Percentiles rank a stretch among this genome's conserved stretches.
Conservation (phyloP, 2,113 vertebrate species). For the Albula goreensis region DNA sequence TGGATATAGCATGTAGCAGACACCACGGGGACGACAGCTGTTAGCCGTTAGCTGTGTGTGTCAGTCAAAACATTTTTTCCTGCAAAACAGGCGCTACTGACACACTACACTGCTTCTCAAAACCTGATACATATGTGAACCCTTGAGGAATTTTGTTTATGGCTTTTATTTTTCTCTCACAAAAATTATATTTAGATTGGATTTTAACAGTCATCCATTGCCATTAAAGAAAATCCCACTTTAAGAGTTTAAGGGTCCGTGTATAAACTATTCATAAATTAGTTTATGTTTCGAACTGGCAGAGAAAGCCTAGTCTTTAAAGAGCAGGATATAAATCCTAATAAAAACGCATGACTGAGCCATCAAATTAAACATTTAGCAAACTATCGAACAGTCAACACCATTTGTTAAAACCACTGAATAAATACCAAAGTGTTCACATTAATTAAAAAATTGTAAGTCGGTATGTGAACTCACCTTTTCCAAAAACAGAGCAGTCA, state of each 20-base stretch:
- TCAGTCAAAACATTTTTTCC: background rate
- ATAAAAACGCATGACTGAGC: background rate
- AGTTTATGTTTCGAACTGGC: background rate
- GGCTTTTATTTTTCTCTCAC: background rate
- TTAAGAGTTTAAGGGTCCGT: background rate
- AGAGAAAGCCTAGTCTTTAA: background rate
- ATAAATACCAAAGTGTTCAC: background rate
- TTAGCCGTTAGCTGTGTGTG: background rate
- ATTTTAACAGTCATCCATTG: too few species aligned
- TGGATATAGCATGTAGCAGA: background rate
- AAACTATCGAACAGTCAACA: background rate
- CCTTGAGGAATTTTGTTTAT: background rate
- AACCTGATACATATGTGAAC: background rate
- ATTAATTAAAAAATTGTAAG: background rate
- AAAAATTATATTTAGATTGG: background rate
- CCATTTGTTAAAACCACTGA: background rate
- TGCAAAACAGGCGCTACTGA: background rate
- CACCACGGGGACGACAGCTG: background rate
- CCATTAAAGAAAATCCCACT: too few species aligned
- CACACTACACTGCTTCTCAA: background rate
- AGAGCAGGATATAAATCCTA: background rate
- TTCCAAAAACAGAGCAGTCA: background rate
- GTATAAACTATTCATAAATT: background rate
- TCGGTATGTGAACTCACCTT: background rate
- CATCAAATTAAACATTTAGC: background rate